A percentile compares a stretch with the other conserved stretches of the same genome.
phyloP scores from a whole-genome alignment of 2,888 invertebrate genomes.

The Antitype chi region DNA sequence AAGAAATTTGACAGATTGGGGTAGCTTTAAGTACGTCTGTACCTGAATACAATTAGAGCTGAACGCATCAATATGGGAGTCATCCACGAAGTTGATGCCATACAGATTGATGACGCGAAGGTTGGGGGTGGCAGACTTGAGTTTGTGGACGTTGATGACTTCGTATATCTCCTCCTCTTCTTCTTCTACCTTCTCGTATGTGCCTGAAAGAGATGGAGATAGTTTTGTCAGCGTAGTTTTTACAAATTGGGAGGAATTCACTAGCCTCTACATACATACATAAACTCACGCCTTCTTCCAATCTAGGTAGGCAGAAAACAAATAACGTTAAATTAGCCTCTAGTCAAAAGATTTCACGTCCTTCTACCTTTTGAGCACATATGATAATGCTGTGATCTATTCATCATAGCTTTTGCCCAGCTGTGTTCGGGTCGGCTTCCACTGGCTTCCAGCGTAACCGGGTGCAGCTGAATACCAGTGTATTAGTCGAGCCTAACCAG shows the following conservation, averaged over 20 bases:
- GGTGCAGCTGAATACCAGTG: too few species aligned
- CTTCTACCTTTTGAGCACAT: not conserved
- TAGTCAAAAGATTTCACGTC: not conserved
- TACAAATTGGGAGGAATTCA: not conserved
- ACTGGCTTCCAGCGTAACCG: too few species aligned
- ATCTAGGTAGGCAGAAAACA: too few species aligned
- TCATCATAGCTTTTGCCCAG: too few species aligned
- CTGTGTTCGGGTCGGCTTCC: too few species aligned
- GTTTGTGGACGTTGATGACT: constrained; percentile 99
- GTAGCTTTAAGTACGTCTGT: too few species aligned
- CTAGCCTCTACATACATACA: not conserved
- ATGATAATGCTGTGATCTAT: not conserved
- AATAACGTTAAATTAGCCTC: too few species aligned
- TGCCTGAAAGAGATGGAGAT: constrained; percentile 90
- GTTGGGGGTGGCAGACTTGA: constrained; percentile 99
- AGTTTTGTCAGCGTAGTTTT: not conserved
- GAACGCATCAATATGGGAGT: constrained; percentile 99
- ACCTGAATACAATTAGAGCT: constrained; percentile 98
- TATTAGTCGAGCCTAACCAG: too few species aligned
- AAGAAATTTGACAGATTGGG: too few species aligned
- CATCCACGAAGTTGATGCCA: constrained; percentile 99
- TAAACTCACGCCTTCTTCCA: too few species aligned
- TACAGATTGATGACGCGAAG: constrained; percentile 99
- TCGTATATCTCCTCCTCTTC: constrained; percentile 99
- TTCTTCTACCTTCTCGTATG: constrained; percentile 99